phyloP scores from a whole-genome alignment of 2,113 vertebrate species.

The Sigmodon hispidus region DNA sequence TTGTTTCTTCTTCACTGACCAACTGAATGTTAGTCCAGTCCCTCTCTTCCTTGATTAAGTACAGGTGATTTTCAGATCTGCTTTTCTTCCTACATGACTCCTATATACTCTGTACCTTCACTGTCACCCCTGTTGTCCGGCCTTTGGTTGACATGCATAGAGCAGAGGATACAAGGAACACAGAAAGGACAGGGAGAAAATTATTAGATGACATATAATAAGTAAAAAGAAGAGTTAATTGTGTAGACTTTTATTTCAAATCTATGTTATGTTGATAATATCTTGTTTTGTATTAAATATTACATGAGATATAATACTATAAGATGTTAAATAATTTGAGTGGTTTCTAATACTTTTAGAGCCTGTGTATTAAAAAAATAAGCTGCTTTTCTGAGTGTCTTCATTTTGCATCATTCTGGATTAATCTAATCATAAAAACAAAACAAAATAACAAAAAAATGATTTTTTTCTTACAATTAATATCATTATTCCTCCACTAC shows the following conservation, averaged over 20 bases:
- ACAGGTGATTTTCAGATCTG: neutral
- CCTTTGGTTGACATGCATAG: neutral
- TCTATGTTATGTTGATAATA: slow-evolving; percentile 8
- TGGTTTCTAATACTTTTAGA: neutral
- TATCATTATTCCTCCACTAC: neutral
- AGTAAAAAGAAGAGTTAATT: neutral
- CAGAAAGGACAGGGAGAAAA: neutral
- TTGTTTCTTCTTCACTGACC: neutral
- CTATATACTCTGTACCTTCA: neutral
- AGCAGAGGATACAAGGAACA: rapidly evolving
- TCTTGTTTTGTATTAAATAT: slow-evolving; percentile 16
- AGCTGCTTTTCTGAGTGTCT: neutral
- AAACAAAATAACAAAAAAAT: neutral
- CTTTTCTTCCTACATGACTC: neutral
- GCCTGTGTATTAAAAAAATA: neutral
- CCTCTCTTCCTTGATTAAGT: neutral
- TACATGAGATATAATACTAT: neutral
- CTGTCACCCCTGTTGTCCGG: neutral
- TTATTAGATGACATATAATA: neutral
- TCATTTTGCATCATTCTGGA: slow-evolving; percentile 16
- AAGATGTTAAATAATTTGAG: neutral
- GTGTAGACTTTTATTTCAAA: slow-evolving; percentile 18
- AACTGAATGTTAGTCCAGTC: neutral
- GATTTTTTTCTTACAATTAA: neutral
- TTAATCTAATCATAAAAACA: neutral